A percentile compares a stretch with the other conserved stretches of the same genome.
phyloP scores from a whole-genome alignment of 2,888 invertebrate genomes.

The Byasa hedistus region DNA sequence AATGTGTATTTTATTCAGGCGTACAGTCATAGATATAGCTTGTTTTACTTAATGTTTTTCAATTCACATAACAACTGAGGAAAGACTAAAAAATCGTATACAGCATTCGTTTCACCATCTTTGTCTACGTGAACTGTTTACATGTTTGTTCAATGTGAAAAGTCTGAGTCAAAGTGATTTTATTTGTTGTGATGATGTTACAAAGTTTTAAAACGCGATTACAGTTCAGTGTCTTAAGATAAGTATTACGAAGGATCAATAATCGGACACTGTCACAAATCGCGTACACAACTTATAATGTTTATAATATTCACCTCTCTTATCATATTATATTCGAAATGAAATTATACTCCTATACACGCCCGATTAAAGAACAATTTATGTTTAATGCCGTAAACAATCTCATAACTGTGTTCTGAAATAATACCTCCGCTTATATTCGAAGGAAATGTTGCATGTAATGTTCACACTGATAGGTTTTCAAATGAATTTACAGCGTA shows the following conservation, averaged over 20 bases:
- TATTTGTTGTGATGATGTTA: no score
- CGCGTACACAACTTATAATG: neutral
- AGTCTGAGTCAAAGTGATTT: no score
- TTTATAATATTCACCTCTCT: neutral
- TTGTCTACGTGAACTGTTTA: no score
- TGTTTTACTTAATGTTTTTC: no score
- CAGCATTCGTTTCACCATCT: no score
- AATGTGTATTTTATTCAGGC: no score
- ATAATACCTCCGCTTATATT: slow-evolving; percentile 30
- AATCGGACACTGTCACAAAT: neutral
- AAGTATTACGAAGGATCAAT: neutral
- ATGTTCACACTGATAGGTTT: slow-evolving; percentile 18
- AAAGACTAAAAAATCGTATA: no score
- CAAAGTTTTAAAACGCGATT: no score
- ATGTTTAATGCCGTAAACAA: slow-evolving; percentile 32
- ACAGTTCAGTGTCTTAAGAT: no score
- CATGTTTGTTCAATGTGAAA: no score
- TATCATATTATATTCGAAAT: slow-evolving; percentile 7
- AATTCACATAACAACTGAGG: no score
- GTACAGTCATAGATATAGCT: no score
- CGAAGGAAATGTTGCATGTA: slow-evolving; percentile 20
- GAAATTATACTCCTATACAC: slow-evolving; percentile 16
- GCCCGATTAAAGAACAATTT: slow-evolving; percentile 25
- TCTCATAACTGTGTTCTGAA: slow-evolving; percentile 33
- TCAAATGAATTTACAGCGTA: slow-evolving; percentile 36